These are phyloP conservation scores for Conger conger DNA, from an alignment of 2,113 vertebrate genomes.

Conservation along the genomic window DNA sequence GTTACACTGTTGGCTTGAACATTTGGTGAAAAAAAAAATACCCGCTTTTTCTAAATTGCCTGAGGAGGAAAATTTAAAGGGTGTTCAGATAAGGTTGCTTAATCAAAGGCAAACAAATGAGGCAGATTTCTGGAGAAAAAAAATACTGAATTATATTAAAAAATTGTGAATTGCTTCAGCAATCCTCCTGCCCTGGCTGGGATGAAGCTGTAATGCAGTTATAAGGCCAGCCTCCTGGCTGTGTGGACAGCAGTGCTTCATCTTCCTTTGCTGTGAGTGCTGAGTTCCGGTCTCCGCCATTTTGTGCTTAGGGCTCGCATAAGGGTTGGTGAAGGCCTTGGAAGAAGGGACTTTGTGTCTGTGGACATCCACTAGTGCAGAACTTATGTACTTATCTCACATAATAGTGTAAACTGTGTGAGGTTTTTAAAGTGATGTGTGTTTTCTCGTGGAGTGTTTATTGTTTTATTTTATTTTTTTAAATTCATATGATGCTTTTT, in stretches of 20 bases:
- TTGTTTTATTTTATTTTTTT: no score
- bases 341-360: not conserved
- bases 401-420: not conserved
- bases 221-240: not conserved
- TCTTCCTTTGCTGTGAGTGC: not conserved
- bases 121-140: constrained; percentile 47
- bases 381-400: not conserved
- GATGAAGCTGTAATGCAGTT: constrained; percentile 5
- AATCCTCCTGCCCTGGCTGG: not conserved
- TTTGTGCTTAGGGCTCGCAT: not conserved
- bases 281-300: not conserved
- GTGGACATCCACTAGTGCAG: not conserved
- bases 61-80: constrained; percentile 41
- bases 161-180: not conserved
- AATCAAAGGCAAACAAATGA: constrained; percentile 58
- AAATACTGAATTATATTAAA: constrained; percentile 50
- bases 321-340: not conserved
- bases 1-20: not conserved
- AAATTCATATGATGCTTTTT: not conserved
- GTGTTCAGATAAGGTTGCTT: constrained; percentile 49
- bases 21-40: constrained; percentile 31
- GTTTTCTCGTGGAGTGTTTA: no score
- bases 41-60: constrained; percentile 7
- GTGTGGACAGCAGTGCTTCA: not conserved
- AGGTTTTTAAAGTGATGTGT: not conserved